These are phyloP conservation scores for Euphonia xanthogaster DNA, from an alignment of 2,797 vertebrate genomes.

Conservation along the genomic window DNA sequence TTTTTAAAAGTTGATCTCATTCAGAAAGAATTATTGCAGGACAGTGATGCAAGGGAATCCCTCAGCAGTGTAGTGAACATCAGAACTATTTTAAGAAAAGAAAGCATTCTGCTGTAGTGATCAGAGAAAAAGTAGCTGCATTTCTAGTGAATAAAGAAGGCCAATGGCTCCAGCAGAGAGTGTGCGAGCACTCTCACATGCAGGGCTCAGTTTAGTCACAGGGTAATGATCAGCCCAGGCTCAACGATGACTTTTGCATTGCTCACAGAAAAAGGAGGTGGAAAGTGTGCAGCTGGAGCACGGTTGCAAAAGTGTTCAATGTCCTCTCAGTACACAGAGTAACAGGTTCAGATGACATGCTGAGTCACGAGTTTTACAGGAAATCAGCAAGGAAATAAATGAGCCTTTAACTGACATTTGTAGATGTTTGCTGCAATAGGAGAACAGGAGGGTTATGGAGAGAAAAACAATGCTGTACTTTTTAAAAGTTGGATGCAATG, in stretches of 20 bases:
- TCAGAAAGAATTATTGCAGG: background rate
- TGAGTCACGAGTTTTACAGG: conserved; percentile 51
- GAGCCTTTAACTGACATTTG: conserved; percentile 37
- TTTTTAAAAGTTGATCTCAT: background rate
- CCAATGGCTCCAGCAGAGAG: background rate
- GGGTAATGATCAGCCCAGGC: background rate
- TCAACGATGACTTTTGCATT: background rate
- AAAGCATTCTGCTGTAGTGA: background rate
- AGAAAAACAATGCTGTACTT: background rate
- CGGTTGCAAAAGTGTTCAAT: background rate
- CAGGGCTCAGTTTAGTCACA: background rate
- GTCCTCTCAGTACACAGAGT: conserved; percentile 5
- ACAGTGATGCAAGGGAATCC: background rate
- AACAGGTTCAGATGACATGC: conserved; percentile 12
- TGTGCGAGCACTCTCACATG: background rate
- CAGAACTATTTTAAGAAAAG: background rate
- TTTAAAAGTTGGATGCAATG: background rate
- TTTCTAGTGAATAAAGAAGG: background rate
- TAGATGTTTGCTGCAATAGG: background rate
- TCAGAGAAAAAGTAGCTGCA: background rate
- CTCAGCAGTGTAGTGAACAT: background rate
- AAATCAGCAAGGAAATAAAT: conserved; percentile 43
- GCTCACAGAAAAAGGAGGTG: conserved; percentile 6
- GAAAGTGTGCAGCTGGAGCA: background rate
- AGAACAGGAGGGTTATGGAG: background rate